Conservation (phyloP, 2,888 invertebrate genomes). For the Oxycera nigricornis region DNA sequence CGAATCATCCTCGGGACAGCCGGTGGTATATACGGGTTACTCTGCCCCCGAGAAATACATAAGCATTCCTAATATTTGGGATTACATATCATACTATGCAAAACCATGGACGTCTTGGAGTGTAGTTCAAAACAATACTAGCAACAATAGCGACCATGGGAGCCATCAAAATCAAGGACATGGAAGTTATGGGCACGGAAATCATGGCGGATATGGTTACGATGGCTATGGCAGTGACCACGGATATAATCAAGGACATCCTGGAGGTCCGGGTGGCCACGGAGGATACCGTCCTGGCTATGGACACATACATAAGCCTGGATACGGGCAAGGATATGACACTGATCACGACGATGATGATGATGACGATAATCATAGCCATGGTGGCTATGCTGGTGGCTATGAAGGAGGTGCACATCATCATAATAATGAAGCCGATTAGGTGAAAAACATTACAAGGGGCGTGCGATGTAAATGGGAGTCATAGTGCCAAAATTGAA, state of each 20-base stretch:
- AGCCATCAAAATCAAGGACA: neutral
- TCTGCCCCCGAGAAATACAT: neutral
- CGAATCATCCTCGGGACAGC: neutral
- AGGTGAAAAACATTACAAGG: neutral
- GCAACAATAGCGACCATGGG: no score
- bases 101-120: neutral
- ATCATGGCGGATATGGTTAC: no score
- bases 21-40: slow-evolving; percentile 1
- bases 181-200: neutral
- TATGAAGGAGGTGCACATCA: neutral
- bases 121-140: no score
- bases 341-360: no score
- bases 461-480: no score
- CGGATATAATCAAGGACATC: no score
- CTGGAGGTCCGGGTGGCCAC: no score
- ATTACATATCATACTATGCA: neutral
- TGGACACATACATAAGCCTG: no score
- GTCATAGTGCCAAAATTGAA: no score
- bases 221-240: neutral
- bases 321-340: no score
- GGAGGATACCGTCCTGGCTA: no score
- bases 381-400: neutral
- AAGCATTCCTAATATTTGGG: neutral
- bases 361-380: neutral
- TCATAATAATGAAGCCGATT: neutral